phyloP scores from a whole-genome alignment of 2,888 invertebrate species.

The Campoplex nolae region DNA sequence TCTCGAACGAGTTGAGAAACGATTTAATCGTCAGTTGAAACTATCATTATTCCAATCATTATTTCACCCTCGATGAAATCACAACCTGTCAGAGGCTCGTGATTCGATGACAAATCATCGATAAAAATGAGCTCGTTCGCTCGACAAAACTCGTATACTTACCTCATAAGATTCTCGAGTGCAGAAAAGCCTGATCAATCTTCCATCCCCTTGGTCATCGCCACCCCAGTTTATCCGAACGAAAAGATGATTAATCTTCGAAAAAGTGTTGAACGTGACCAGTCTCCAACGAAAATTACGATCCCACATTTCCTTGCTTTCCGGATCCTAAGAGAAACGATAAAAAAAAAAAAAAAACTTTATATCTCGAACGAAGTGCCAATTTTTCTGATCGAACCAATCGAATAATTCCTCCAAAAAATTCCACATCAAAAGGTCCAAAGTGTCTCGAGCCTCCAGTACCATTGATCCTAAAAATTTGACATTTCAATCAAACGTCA shows the following conservation, averaged over 20 bases:
- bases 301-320: no score
- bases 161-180: background rate
- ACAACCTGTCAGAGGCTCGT: background rate
- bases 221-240: background rate
- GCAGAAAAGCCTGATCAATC: background rate
- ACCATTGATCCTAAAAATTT: no score
- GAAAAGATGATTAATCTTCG: background rate
- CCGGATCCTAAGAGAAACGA: no score
- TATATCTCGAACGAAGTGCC: no score
- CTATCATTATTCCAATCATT: background rate
- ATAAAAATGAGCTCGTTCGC: background rate
- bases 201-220: background rate
- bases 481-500: background rate
- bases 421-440: no score
- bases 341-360: background rate
- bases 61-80: background rate
- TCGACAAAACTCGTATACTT: background rate
- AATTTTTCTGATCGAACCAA: no score
- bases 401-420: no score
- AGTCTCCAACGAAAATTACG: background rate
- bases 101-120: background rate
- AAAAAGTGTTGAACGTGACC: background rate
- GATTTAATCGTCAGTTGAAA: no score
- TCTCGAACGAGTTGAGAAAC: no score
- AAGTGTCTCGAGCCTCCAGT: no score